Base-by-base conservation (phyloP, 2,797 vertebrate genomes). In the Neoniphon sammara region DNA sequence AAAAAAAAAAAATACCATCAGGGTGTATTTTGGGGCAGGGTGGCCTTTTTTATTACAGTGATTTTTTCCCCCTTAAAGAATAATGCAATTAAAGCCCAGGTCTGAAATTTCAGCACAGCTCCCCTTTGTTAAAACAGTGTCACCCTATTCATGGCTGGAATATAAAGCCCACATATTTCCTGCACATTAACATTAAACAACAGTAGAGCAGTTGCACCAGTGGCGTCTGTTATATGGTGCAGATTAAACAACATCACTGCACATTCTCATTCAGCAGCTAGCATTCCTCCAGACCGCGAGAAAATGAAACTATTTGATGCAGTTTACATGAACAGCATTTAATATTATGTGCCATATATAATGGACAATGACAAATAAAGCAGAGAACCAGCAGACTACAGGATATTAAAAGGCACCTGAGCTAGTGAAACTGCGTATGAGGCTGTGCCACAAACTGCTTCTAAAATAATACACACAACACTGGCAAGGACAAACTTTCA, bases 401-500 rank as follows among this genome's bases (percentile, higher is more conserved):
- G 12, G 5, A 27, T 67, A 27, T 27, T 1, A 27, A 69, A 27
- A 70, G 44, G 23, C n/a, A 52, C 6, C n/a, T 17, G 12, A 44
- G 17, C 14, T 17, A 46, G 44, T 20, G 25, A 53, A 64, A 52
- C 0, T 1, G 27, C 25, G 14, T 47, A 18, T 67, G 25, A 80
- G 73, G 60, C 3, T 61, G 60, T 56, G 57, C 39, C 52, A 56
- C 21, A 70, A 83, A 83, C 60, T 18, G 34, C 36, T 50, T 82
- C 63, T 61, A 76, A 81, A 84, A 81, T 58, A 83, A 87, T 46
- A 66, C 74, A 31, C 68, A 69, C 62, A 59, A 64, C 46, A 64
- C 44, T 20, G 23, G 46, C 82, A 89, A 90, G 87, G 87, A 80
- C 73, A 72, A 65, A 4, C 77, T 70, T 88, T 84, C 63, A 82